These are phyloP conservation scores for Malurus cyaneus DNA, from an alignment of 2,113 vertebrate genomes.

Conservation along the genomic window DNA sequence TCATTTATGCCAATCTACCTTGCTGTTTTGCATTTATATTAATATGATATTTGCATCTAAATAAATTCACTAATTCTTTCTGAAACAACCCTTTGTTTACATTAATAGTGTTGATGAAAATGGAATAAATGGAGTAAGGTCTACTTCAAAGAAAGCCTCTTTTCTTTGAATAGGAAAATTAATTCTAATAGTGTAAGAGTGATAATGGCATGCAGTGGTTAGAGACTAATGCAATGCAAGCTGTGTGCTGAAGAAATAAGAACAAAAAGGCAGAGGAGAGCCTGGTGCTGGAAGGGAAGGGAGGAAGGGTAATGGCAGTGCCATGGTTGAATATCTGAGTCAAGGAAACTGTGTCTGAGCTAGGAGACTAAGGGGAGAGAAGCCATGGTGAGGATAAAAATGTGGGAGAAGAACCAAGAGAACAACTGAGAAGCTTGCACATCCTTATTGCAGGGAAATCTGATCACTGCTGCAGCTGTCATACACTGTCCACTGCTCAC, in stretches of 20 bases:
- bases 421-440: not conserved
- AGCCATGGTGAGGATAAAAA: not conserved
- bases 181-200: not conserved
- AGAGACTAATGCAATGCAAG: not conserved
- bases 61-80: not conserved
- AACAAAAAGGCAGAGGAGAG: not conserved
- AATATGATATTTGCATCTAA: not conserved
- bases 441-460: not conserved
- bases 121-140: not conserved
- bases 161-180: not conserved
- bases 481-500: not conserved
- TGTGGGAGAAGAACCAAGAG: not conserved
- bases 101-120: not conserved
- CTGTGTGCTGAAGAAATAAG: not conserved
- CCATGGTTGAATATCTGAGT: not conserved
- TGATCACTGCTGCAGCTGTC: not conserved
- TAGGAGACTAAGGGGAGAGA: not conserved
- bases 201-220: not conserved
- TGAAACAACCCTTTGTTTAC: constrained; percentile 7
- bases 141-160: not conserved
- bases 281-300: not conserved
- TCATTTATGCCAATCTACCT: not conserved
- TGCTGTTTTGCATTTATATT: not conserved
- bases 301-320: not conserved
- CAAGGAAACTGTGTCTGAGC: not conserved